These are phyloP conservation scores for Platanista minor DNA, from an alignment of 2,113 vertebrate genomes.

Conservation along the genomic window DNA sequence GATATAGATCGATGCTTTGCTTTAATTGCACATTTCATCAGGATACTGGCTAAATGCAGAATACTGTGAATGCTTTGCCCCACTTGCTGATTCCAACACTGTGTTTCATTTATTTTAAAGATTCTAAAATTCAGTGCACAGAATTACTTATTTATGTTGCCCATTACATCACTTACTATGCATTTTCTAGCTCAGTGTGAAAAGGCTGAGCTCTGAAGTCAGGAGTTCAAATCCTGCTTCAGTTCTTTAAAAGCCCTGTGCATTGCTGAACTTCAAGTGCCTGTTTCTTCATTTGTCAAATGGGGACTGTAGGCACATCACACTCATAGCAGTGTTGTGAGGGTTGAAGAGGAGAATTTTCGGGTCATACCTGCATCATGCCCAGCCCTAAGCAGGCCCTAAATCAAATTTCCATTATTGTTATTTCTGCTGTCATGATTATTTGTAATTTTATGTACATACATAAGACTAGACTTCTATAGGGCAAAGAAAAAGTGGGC, in stretches of 20 bases:
- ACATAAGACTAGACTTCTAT: accelerated
- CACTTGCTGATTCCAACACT: not conserved
- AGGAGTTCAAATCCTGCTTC: not conserved
- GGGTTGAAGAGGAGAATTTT: accelerated
- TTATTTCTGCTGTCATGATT: accelerated
- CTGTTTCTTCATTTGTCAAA: not conserved
- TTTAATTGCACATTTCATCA: not conserved
- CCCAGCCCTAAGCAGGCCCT: not conserved
- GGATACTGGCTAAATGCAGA: not conserved
- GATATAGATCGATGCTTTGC: not conserved
- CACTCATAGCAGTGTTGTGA: accelerated
- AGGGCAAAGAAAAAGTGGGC: not conserved
- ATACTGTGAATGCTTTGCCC: not conserved
- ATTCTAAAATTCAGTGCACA: not conserved
- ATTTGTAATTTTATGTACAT: not conserved
- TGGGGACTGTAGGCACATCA: accelerated
- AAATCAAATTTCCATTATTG: not conserved
- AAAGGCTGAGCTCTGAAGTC: not conserved
- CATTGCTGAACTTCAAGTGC: accelerated
- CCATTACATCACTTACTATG: accelerated
- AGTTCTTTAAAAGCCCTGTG: too few species aligned
- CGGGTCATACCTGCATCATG: accelerated
- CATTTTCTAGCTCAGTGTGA: not conserved
- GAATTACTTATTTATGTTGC: not conserved
- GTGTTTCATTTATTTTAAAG: not conserved